Evolutionary conservation across 2,888 invertebrate species (phyloP).

Genomic region (Epinotia demarniana): DNA sequence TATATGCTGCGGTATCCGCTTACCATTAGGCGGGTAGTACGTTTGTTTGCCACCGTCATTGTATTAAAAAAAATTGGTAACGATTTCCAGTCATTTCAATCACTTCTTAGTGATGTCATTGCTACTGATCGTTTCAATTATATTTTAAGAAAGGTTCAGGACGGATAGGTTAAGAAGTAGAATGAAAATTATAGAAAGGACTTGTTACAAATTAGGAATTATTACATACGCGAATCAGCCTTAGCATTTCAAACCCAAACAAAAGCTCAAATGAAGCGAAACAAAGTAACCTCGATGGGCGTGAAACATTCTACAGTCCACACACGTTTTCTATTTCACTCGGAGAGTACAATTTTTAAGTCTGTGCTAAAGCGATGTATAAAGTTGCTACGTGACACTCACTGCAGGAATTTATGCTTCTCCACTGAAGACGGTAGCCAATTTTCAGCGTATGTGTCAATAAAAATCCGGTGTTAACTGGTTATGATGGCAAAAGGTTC

Average conservation of each 20-base stretch:
- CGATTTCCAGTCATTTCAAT: too few relatives aligned
- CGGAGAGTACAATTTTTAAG: slow-evolving; percentile 46
- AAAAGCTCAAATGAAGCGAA: slow-evolving; percentile 21
- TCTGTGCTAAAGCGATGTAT: slow-evolving; percentile 46
- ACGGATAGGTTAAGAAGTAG: too few relatives aligned
- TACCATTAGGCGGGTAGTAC: too few relatives aligned
- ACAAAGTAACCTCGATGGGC: slow-evolving; percentile 41
- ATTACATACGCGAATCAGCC: not conserved
- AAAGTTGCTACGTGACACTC: slow-evolving; percentile 46
- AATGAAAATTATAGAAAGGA: not conserved
- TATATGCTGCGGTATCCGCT: too few relatives aligned
- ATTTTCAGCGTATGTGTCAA: slow-evolving; percentile 34
- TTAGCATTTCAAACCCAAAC: slow-evolving; percentile 25
- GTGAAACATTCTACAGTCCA: slow-evolving; percentile 31
- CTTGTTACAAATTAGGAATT: not conserved
- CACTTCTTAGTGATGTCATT: too few relatives aligned
- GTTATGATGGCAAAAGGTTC: slow-evolving; percentile 7
- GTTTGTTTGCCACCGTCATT: too few relatives aligned
- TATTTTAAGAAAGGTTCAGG: too few relatives aligned
- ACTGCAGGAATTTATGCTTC: slow-evolving; percentile 27
- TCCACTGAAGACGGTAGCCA: slow-evolving; percentile 20
- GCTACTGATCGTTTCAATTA: too few relatives aligned
- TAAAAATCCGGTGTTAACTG: slow-evolving; percentile 15
- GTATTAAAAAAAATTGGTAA: too few relatives aligned
- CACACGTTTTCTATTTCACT: slow-evolving; percentile 47